These are phyloP conservation scores for Cephus sareptanus DNA, from an alignment of 2,888 invertebrate genomes.

Conservation along the genomic window DNA sequence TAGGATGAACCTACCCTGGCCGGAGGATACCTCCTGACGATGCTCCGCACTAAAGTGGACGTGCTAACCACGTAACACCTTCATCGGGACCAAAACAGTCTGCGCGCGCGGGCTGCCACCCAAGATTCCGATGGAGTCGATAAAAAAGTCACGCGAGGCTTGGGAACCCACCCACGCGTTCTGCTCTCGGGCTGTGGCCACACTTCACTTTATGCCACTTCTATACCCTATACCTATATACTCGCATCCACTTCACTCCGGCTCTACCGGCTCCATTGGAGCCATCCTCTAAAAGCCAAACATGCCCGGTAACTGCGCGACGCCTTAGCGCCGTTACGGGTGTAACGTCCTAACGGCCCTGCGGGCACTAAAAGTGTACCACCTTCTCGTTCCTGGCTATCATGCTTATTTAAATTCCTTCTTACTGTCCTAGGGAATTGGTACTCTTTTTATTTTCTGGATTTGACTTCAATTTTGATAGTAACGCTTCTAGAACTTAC, in stretches of 20 bases:
- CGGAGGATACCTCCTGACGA: slow-evolving; percentile 28
- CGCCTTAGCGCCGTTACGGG: background rate
- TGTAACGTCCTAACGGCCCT: background rate
- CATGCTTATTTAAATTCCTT: background rate
- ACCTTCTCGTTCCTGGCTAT: background rate
- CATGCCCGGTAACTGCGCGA: slow-evolving; percentile 1
- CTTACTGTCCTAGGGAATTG: background rate
- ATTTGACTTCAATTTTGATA: background rate
- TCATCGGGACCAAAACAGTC: slow-evolving; percentile 47
- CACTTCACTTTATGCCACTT: background rate
- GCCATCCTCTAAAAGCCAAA: slow-evolving; percentile 6
- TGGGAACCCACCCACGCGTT: slow-evolving; percentile 37
- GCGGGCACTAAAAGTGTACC: background rate
- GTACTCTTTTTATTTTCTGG: background rate
- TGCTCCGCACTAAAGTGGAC: slow-evolving; percentile 21
- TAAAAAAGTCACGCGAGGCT: slow-evolving; percentile 35
- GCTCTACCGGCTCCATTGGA: background rate
- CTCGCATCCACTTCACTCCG: background rate
- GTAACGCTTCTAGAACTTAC: background rate
- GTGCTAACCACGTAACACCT: slow-evolving; percentile 54
- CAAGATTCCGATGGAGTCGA: slow-evolving; percentile 43
- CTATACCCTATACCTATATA: background rate
- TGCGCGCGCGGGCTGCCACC: slow-evolving; percentile 35
- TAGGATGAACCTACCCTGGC: background rate
- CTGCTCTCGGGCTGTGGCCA: background rate